Conservation (phyloP, 1,140 invertebrate species). For the Nasonia longicornis region DNA sequence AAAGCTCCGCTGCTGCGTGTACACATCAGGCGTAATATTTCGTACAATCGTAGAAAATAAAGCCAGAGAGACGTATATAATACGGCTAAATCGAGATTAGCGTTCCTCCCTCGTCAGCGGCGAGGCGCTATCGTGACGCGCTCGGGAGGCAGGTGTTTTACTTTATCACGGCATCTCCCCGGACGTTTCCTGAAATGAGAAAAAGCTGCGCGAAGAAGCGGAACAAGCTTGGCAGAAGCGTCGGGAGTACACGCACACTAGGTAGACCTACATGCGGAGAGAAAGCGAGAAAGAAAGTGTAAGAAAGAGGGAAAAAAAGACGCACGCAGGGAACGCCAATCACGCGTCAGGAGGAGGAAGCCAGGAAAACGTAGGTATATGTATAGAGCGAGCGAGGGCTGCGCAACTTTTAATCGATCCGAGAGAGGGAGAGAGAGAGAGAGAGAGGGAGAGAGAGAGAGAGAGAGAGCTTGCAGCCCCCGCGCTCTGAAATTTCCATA, state of each 20-base stretch:
- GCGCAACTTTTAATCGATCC: slow-evolving; percentile 44
- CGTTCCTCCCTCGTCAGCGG: not conserved
- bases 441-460: not conserved
- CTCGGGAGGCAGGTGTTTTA: not conserved
- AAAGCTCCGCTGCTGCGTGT: too few relatives aligned
- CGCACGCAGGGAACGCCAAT: slow-evolving; percentile 25
- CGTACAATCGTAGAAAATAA: too few relatives aligned
- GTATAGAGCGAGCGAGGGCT: not conserved
- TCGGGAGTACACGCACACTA: not conserved
- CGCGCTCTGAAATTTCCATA: slow-evolving; percentile 50
- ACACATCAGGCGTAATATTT: too few relatives aligned
- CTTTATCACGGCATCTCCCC: not conserved
- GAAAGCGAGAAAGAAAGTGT: not conserved
- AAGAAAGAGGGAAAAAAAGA: slow-evolving; percentile 1
- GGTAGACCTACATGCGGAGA: too few relatives aligned
- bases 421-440: not conserved
- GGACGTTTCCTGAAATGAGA: slow-evolving; percentile 1
- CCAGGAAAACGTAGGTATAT: not conserved
- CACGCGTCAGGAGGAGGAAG: slow-evolving; percentile 25
- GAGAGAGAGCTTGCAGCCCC: slow-evolving; percentile 2
- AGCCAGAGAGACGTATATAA: not conserved
- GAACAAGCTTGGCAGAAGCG: not conserved
- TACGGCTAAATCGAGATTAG: not conserved
- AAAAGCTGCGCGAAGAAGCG: not conserved
- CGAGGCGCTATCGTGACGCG: too few relatives aligned